Evolutionary conservation across 2,113 vertebrate species (phyloP).

Genomic region (Anas platyrhynchos): DNA sequence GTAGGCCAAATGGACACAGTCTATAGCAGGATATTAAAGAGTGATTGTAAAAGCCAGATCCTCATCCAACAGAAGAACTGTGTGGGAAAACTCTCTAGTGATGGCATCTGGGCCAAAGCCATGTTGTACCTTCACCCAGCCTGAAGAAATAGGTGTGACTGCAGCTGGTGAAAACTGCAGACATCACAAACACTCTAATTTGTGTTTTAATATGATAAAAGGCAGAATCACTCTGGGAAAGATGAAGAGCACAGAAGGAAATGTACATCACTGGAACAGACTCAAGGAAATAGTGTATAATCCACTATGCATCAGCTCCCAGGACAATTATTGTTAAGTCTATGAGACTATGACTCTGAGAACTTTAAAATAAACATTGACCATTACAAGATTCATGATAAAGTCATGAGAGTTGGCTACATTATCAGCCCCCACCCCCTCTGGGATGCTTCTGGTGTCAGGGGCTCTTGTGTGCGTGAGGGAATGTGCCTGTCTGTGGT

Average conservation of each 20-base stretch:
- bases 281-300: background rate
- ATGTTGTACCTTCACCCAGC: background rate
- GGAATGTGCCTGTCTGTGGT: background rate
- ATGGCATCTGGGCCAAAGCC: background rate
- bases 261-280: background rate
- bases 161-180: background rate
- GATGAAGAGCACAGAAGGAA: background rate
- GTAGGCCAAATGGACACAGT: background rate
- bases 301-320: background rate
- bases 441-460: background rate
- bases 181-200: background rate
- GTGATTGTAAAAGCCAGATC: background rate
- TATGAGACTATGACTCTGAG: background rate
- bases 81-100: background rate
- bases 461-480: background rate
- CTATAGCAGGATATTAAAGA: background rate
- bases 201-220: background rate
- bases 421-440: background rate
- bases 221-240: background rate
- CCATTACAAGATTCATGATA: background rate
- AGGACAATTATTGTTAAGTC: background rate
- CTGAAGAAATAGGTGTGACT: background rate
- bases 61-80: background rate
- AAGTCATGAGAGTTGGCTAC: slow-evolving; percentile 6
- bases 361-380: slow-evolving; percentile 38